Base-by-base conservation (phyloP, 1,140 invertebrate genomes). In the Microplitis mediator region DNA sequence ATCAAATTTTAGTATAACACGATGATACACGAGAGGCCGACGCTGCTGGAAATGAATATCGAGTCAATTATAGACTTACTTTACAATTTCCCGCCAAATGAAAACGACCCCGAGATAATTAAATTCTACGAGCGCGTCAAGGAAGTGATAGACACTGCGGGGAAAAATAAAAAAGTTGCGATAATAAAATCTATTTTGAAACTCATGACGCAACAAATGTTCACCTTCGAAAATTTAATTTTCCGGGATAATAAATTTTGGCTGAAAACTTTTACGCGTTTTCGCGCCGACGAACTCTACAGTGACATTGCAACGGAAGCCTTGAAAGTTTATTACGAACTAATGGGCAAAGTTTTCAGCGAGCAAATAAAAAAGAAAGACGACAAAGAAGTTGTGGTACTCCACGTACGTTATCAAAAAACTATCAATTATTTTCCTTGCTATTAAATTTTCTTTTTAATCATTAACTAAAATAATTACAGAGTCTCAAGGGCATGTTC, bases 281-380 rank as follows among this genome's bases (percentile, higher is more conserved):
- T 80, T 4, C 67, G 67, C 2, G 52, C 66, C 4, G 39, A 76
- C 6, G 74, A 67, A 23, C 71, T n/a, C 23, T 74, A 75, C 31
- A 73, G 73, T 65, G 76, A 78, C 74, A 61, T 71, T 6, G 85
- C 76, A 11, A 74, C 77, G 32, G 14, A 52, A 9, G 78, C 80
- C 4, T 68, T 88, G 13, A 80, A 75, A 78, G 64, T 54, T 9
- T 85, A 85, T 73, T 87, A 87, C 35, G 68, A 66, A 74, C 58
- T 72, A 51, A 75, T 88, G 4, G 80, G 80, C 14, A 52, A 69
- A 0, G 56, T 75, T 60, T 69, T 87, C 5, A 71, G 64, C 35
- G n/a, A 73, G 39, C 71, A 75, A 65, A 75, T 64, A 72, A 70
- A 3, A 14, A 76, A 35, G 61, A 78, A 34, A 23, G 23, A 58